Base-by-base conservation (phyloP, 2,888 invertebrate species). In the Pyrrhosoma nymphula region DNA sequence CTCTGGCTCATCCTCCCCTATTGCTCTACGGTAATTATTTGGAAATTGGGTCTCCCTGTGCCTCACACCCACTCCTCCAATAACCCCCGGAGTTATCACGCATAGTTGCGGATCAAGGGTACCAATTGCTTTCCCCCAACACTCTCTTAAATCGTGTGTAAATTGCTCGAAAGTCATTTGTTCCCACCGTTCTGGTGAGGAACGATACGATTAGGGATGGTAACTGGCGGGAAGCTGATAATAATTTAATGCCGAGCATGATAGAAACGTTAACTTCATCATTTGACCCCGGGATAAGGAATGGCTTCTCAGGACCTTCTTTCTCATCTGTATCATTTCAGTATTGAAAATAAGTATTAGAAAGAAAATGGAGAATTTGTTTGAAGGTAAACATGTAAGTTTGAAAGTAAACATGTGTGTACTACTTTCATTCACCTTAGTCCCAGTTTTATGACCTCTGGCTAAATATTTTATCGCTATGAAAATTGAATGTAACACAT, bases 11-110 rank as follows among this genome's bases (percentile, higher is more conserved):
- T 69, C 39, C 26, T 88, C 88, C 47, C 88, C 88, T 88, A 14
- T 89, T 56, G 89, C n/a, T 56, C 55, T 89, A 35, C 14, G 47
- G n/a, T 47, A 89, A 89, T 89, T 56, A 89, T 89, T 47, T 47
- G 89, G 56, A 56, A 47, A n/a, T 56, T 89, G 55, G 47, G 56
- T 56, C 56, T n/a, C 89, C 89, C 12, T n/a, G 60, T 20, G 16
- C 20, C 56, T 14, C 26, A 39, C 47, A 89, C 39, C 56, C 55
- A 20, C 0, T 55, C 26, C 55, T 55, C 56, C 23, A 47, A 20
- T 56, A 89, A n/a, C 20, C 16, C 89, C 26, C 12, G n/a, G 55
- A 12, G 23, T 55, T 89, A 56, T 89, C 55, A 55, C 47, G 18
- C 55, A 47, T 47, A 89, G 89, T 56, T 56, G 1, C 56, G n/a